phyloP scores from a whole-genome alignment of 64 coral and sea anemone genomes.

The Astreopora myriophthalma region DNA sequence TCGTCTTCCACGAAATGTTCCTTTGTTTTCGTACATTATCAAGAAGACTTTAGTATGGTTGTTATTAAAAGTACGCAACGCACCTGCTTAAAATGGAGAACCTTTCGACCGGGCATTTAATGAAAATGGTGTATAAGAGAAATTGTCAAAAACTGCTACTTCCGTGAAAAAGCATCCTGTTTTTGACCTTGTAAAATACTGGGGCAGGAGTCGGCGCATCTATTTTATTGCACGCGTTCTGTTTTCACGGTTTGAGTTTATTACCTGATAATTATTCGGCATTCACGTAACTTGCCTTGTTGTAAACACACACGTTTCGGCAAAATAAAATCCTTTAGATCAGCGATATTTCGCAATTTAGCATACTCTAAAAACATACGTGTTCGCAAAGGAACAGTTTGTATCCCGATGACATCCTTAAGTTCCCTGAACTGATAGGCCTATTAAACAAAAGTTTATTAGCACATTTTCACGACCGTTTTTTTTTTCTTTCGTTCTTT shows the following conservation, averaged over 20 bases:
- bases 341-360: neutral
- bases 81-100: conserved; percentile 12
- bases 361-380: neutral
- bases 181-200: neutral
- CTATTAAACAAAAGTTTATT: too few species aligned
- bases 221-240: neutral
- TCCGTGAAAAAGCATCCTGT: neutral
- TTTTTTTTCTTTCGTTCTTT: too few species aligned
- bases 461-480: too few species aligned
- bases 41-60: conserved; percentile 12
- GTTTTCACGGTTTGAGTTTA: neutral
- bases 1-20: neutral
- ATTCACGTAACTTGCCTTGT: neutral
- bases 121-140: neutral
- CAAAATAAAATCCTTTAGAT: neutral
- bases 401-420: too few species aligned
- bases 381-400: neutral
- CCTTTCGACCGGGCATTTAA: neutral
- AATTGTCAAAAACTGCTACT: neutral
- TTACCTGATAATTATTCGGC: neutral
- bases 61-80: conserved; percentile 9
- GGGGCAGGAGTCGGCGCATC: neutral
- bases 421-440: too few species aligned
- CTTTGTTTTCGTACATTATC: conserved; percentile 1
- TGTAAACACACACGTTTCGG: neutral